These are phyloP conservation scores for Tetramorium parvispinum DNA, from an alignment of 1,140 invertebrate species.

Conservation along the genomic window DNA sequence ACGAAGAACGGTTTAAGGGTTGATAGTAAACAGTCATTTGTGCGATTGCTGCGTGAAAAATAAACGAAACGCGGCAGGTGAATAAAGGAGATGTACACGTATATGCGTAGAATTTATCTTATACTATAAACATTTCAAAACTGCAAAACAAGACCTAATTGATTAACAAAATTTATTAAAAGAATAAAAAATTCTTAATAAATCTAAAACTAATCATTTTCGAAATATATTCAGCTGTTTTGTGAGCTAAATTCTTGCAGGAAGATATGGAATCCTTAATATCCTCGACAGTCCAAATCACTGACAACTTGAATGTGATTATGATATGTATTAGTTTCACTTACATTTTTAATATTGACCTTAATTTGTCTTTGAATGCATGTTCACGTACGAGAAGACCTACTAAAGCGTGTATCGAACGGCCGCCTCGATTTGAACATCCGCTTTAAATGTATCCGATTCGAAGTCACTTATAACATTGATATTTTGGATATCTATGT, in stretches of 20 bases:
- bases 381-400: background rate
- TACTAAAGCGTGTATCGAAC: background rate
- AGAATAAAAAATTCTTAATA: background rate
- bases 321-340: background rate
- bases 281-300: background rate
- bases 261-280: background rate
- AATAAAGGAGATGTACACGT: background rate
- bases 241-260: background rate
- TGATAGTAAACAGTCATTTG: conserved; percentile 1
- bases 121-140: background rate
- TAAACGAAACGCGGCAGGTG: background rate
- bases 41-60: background rate
- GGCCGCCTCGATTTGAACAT: background rate
- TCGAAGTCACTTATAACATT: background rate
- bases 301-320: background rate
- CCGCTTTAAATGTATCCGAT: conserved; percentile 1
- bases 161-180: background rate
- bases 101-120: background rate
- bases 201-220: background rate
- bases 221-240: background rate
- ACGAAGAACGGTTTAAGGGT: background rate
- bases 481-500: background rate
- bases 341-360: background rate
- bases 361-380: background rate
- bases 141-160: background rate